phyloP scores from a whole-genome alignment of 2,113 vertebrate genomes.

The Peromyscus polionotus region DNA sequence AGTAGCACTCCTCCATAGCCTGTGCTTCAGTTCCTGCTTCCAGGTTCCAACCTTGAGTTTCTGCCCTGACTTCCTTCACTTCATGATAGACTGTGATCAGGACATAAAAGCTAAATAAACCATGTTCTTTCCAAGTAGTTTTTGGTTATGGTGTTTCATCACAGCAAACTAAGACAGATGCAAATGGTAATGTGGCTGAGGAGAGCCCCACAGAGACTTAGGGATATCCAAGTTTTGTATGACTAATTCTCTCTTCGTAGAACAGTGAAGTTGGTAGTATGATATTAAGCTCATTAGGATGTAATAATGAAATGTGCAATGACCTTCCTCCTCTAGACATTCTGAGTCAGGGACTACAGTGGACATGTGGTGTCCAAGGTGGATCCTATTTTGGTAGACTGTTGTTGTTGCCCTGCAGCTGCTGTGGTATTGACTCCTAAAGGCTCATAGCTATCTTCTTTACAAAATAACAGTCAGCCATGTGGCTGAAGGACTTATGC shows the following conservation, averaged over 20 bases:
- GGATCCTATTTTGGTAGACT: not conserved
- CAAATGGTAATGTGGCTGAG: not conserved
- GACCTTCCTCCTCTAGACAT: not conserved
- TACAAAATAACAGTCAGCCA: not conserved
- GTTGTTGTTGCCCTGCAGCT: not conserved
- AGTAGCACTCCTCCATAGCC: not conserved
- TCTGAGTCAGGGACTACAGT: not conserved
- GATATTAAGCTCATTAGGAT: not conserved
- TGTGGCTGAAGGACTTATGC: not conserved
- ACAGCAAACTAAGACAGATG: not conserved
- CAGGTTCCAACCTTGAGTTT: not conserved
- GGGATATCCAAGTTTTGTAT: not conserved
- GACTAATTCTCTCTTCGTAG: not conserved
- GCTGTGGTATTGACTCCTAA: not conserved
- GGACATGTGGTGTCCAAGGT: not conserved
- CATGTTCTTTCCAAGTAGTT: not conserved
- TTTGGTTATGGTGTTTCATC: not conserved
- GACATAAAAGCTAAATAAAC: not conserved
- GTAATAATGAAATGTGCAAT: not conserved
- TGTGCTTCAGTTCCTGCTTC: not conserved
- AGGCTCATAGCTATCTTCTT: not conserved
- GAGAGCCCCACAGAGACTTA: slow-evolving; percentile 16
- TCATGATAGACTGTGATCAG: not conserved
- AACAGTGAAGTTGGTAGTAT: not conserved
- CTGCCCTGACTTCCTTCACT: not conserved